phyloP scores from a whole-genome alignment of 2,888 invertebrate species.

The Aleiodes testaceus region DNA sequence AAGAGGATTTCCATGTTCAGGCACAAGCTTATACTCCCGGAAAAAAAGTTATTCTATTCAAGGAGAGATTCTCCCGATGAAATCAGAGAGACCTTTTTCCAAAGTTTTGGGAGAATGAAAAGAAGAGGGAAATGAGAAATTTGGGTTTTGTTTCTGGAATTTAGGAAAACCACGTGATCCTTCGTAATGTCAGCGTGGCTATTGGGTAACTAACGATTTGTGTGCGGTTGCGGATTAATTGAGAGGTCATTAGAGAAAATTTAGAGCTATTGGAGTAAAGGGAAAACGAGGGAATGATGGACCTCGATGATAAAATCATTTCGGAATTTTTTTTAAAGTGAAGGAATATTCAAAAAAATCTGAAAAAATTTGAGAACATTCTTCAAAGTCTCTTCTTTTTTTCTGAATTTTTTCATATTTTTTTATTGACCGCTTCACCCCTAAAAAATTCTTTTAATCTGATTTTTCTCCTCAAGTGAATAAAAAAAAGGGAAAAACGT shows the following conservation, averaged over 20 bases:
- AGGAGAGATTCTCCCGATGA: neutral
- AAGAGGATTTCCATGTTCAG: conserved; percentile 70
- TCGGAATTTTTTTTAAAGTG: too few species aligned
- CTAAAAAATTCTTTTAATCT: too few species aligned
- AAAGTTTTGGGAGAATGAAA: conserved; percentile 55
- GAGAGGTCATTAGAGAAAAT: conserved; percentile 52
- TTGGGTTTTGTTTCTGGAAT: conserved; percentile 53
- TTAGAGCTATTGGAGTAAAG: too few species aligned
- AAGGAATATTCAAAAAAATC: too few species aligned
- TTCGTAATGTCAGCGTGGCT: conserved; percentile 40
- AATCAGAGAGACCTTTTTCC: conserved; percentile 33
- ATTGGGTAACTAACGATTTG: conserved; percentile 52
- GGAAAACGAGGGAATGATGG: too few species aligned
- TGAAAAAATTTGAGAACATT: too few species aligned
- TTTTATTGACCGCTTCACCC: too few species aligned
- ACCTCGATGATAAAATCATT: too few species aligned
- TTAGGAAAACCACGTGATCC: conserved; percentile 52
- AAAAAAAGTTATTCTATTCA: neutral
- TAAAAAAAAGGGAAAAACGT: too few species aligned
- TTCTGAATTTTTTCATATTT: too few species aligned
- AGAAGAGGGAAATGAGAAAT: conserved; percentile 47
- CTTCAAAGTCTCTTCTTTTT: too few species aligned
- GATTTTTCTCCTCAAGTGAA: too few species aligned
- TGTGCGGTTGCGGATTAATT: conserved; percentile 56
- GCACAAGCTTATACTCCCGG: conserved; percentile 64